A percentile compares a stretch with the other conserved stretches of the same genome.
These are phyloP conservation scores for Oncorhynchus masou DNA, from an alignment of 2,113 vertebrate species.

Conservation along the genomic window DNA sequence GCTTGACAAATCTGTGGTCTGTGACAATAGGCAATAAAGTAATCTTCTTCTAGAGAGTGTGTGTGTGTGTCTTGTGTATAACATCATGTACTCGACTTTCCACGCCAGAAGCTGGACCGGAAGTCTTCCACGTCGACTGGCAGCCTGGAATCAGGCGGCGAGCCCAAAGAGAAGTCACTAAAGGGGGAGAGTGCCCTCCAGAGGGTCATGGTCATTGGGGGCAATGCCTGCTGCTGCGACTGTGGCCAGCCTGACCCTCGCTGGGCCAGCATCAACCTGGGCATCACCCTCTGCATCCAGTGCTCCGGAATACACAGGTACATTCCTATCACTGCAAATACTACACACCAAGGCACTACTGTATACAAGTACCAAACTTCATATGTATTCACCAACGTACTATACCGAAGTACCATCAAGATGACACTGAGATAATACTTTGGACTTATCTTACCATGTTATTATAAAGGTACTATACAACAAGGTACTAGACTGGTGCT, in stretches of 20 bases:
- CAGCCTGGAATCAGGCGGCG: slow-evolving; percentile 85
- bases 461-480: too few relatives aligned
- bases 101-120: slow-evolving; percentile 84
- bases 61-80: not conserved
- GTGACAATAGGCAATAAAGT: too few relatives aligned
- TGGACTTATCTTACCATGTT: too few relatives aligned
- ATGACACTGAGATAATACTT: too few relatives aligned
- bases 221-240: slow-evolving; percentile 89
- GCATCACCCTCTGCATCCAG: slow-evolving; percentile 94
- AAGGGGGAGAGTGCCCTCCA: slow-evolving; percentile 93
- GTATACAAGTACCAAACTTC: too few relatives aligned
- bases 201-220: slow-evolving; percentile 85
- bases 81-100: not conserved
- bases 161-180: slow-evolving; percentile 84
- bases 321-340: too few relatives aligned
- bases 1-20: too few relatives aligned
- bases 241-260: slow-evolving; percentile 90
- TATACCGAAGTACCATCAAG: too few relatives aligned
- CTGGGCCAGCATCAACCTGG: slow-evolving; percentile 98
- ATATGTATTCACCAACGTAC: too few relatives aligned
- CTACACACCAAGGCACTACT: too few relatives aligned
- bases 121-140: slow-evolving; percentile 87
- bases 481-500: too few relatives aligned
- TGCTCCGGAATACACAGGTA: slow-evolving; percentile 98
- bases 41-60: too few relatives aligned